phyloP scores from a whole-genome alignment of 92 coral and sea anemone species.

The Virgularia gustaviana region DNA sequence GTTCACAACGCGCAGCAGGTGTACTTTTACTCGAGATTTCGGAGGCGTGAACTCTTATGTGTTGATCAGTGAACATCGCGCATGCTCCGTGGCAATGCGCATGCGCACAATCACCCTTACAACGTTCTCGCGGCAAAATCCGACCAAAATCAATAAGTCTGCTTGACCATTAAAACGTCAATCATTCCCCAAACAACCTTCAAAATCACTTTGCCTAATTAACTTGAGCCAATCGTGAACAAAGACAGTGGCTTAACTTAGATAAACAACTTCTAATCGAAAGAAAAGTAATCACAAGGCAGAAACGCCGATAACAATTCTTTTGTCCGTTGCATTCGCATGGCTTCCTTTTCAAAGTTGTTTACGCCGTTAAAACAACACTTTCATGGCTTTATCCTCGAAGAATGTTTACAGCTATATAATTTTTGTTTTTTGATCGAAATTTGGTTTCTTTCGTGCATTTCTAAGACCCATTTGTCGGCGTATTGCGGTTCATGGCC shows the following conservation, averaged over 20 bases:
- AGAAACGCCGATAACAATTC: not conserved
- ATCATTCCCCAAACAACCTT: constrained; percentile 13
- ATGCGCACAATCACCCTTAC: constrained; percentile 15
- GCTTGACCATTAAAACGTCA: constrained; percentile 12
- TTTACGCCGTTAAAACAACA: constrained; percentile 4
- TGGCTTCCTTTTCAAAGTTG: constrained; percentile 18
- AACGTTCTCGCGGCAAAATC: constrained; percentile 30
- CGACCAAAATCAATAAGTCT: constrained; percentile 15
- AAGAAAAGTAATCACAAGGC: constrained; percentile 12
- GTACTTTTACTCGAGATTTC: not conserved
- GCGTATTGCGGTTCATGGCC: not conserved
- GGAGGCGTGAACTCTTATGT: constrained; percentile 21
- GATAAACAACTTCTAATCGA: constrained; percentile 15
- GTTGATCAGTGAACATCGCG: constrained; percentile 5
- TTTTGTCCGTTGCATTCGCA: constrained; percentile 14
- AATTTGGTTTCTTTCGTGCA: no score
- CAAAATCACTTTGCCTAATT: constrained; percentile 15
- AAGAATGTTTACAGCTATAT: constrained; percentile 1
- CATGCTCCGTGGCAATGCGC: constrained; percentile 22
- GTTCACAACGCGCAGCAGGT: constrained; percentile 29
- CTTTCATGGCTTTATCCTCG: constrained; percentile 9
- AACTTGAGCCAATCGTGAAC: constrained; percentile 28
- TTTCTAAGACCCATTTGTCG: not conserved
- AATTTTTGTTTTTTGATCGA: not conserved
- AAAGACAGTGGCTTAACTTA: constrained; percentile 23